Base-by-base conservation (phyloP, 2,888 invertebrate species). In the Ornithoptera alexandrae region DNA sequence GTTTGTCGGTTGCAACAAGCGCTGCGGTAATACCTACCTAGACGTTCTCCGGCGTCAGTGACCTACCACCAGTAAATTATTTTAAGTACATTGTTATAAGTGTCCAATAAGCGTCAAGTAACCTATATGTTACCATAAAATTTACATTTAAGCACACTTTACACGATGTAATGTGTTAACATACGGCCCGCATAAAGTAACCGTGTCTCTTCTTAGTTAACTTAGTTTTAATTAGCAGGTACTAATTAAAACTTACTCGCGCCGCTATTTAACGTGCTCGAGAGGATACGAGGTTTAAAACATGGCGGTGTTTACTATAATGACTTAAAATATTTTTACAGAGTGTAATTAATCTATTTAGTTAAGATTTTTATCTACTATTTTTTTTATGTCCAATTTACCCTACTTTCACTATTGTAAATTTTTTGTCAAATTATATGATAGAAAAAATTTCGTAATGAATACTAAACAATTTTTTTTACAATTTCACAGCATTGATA, bases 231-330 rank as follows among this genome's bases (percentile, higher is more conserved):
- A 69, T 69, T 69, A 69, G 62, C 65, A 69, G 62, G 62, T 69
- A 66, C 62, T 69, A 69, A 66, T 69, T 66, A 69, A 69, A 69
- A 69, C 69, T 69, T 69, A 69, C 69, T 66, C 69, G 36, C 57
- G 46, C 58, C 62, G 62, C 36, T 62, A 62, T 66, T 69, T 62
- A 69, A 69, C 62, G 62, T 65, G 62, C 65, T 58, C 57, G 42
- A 17, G 42, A 69, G 62, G 50, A 66, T 46, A 62, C 62, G 57
- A 62, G 58, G 46, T 57, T 69, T 66, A 61, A 69, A 65, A 66
- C 30, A 61, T 39, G 22, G 50, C 56, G 60, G 6, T 12, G 60
- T 24, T 59, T 60, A 58, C 36, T 2, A 20, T 60, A 46, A 72
- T 63, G n/a, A 53, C 53, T 18, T 53, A 53, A 18, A 53, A 53